These are phyloP conservation scores for Laothoe populi DNA, from an alignment of 2,888 invertebrate species.

Conservation along the genomic window DNA sequence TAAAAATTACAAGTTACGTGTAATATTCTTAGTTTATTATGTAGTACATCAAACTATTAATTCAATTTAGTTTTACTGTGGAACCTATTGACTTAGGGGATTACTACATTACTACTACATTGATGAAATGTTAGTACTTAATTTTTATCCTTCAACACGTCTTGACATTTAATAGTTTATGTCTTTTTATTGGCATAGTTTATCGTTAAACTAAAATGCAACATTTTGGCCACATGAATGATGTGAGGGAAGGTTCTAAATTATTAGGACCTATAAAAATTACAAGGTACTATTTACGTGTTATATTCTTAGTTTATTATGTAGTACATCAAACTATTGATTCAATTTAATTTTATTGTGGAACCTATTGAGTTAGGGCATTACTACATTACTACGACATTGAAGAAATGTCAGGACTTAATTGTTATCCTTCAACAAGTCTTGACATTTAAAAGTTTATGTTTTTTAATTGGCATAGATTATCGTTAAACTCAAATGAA, in stretches of 20 bases:
- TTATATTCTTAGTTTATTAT: neutral
- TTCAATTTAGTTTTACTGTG: no score
- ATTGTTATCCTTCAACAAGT: neutral
- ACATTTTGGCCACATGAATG: neutral
- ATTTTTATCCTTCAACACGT: neutral
- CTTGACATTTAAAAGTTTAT: neutral
- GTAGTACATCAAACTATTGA: no score
- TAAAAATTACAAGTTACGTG: neutral
- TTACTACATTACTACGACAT: no score
- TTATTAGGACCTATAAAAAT: neutral
- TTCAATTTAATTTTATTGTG: no score
- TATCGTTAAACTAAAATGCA: neutral
- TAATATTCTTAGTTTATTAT: neutral
- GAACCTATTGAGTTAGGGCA: neutral
- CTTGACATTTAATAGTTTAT: neutral
- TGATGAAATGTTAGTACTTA: neutral
- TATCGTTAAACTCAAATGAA: neutral
- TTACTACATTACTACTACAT: no score
- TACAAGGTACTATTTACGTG: neutral
- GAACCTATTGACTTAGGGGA: neutral
- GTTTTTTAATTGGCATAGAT: neutral
- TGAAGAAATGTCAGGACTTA: slow-evolving; percentile 2
- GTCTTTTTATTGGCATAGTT: neutral
- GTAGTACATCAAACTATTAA: no score
- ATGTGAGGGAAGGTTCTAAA: neutral